These are phyloP conservation scores for Armadillidium nasatum DNA, from an alignment of 1,140 invertebrate species.

Conservation along the genomic window DNA sequence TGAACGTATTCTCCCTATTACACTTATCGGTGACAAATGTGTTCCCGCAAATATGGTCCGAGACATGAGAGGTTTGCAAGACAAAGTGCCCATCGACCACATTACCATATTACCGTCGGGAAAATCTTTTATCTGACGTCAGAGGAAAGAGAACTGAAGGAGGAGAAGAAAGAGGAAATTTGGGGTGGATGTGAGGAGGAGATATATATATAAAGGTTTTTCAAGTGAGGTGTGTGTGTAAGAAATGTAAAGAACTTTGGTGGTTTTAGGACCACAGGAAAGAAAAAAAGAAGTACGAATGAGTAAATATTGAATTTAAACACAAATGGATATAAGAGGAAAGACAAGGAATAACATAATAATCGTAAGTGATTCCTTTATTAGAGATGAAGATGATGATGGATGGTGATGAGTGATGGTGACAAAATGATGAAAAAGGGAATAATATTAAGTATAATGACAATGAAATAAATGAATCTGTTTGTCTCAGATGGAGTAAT, in stretches of 20 bases:
- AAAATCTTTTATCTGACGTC: not conserved
- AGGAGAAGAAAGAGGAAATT: not conserved
- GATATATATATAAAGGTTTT: too few species aligned
- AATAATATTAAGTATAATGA: too few species aligned
- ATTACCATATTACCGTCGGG: slow-evolving; percentile 7
- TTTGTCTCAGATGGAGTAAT: too few species aligned
- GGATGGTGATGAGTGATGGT: too few species aligned
- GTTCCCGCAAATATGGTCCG: not conserved
- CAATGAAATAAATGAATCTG: too few species aligned
- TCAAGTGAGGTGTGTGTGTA: not conserved
- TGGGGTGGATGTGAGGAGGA: not conserved
- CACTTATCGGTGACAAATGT: slow-evolving; percentile 8
- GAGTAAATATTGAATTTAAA: too few species aligned
- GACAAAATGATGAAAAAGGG: too few species aligned
- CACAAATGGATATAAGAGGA: too few species aligned
- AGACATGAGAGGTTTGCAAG: slow-evolving; percentile 3
- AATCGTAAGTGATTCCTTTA: too few species aligned
- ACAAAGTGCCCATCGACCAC: slow-evolving; percentile 2
- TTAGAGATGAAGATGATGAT: too few species aligned
- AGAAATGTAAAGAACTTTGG: not conserved
- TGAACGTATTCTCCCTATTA: not conserved
- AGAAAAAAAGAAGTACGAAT: not conserved
- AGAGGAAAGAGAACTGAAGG: not conserved
- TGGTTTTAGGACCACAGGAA: not conserved
- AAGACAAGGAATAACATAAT: too few species aligned